Conservation (phyloP, 2,797 vertebrate species). For the Xiphorhynchus erythropygius region DNA sequence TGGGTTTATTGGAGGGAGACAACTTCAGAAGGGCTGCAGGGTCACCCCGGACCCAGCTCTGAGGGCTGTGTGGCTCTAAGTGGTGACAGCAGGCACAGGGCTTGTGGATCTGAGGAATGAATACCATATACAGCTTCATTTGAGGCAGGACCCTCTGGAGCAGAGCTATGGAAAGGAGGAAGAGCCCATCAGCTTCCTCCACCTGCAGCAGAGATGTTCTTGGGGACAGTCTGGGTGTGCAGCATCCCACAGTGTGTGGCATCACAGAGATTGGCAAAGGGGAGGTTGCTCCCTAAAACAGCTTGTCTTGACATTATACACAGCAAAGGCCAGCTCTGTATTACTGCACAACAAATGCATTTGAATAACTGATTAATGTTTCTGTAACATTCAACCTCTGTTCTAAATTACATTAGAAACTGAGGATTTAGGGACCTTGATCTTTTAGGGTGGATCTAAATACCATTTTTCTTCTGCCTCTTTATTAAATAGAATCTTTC, state of each 20-base stretch:
- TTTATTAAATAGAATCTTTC: not conserved
- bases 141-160: not conserved
- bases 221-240: not conserved
- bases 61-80: not conserved
- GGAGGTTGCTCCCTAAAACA: constrained; percentile 5
- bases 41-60: not conserved
- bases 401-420: constrained; percentile 36
- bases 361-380: constrained; percentile 70
- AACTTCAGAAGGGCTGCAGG: not conserved
- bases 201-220: fast-evolving
- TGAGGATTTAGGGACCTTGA: not conserved
- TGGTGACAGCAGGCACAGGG: not conserved
- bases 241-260: not conserved
- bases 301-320: constrained; percentile 28
- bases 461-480: not conserved
- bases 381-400: constrained; percentile 54
- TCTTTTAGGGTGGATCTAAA: not conserved
- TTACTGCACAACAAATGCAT: constrained; percentile 60
- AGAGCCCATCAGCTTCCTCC: not conserved
- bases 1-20: not conserved
- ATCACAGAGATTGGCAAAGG: not conserved
- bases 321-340: constrained; percentile 52
- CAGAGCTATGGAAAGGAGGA: not conserved
- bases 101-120: not conserved
- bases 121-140: fast-evolving